A percentile compares a stretch with the other conserved stretches of the same genome.
phyloP scores from a whole-genome alignment of 2,113 vertebrate species.

The Hemibates koningsi region DNA sequence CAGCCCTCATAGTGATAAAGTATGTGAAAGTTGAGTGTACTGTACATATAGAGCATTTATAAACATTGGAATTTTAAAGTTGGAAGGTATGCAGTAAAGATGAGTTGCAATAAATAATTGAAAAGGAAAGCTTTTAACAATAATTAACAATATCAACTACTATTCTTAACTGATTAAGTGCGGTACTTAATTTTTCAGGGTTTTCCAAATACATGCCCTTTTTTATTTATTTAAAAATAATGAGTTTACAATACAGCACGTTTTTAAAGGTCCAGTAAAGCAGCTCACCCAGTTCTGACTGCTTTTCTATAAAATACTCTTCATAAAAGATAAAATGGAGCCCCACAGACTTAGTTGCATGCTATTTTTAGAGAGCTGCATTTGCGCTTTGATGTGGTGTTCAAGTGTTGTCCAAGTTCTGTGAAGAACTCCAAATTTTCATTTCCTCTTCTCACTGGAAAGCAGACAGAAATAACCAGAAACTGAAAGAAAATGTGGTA shows the following conservation, averaged over 20 bases:
- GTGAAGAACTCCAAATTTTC: background rate
- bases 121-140: background rate
- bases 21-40: background rate
- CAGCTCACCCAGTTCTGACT: background rate
- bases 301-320: background rate
- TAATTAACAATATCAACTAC: background rate
- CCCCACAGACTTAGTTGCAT: conserved; percentile 35
- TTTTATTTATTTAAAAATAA: background rate
- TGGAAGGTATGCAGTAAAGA: background rate
- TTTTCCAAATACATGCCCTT: background rate
- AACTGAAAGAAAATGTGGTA: background rate
- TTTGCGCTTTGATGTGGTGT: conserved; percentile 32
- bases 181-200: background rate
- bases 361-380: conserved; percentile 43
- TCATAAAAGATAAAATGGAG: background rate
- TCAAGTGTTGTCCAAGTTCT: conserved; percentile 15
- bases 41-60: background rate
- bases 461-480: background rate
- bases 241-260: background rate
- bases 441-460: background rate
- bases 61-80: background rate
- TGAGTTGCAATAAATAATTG: background rate
- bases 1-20: background rate
- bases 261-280: background rate
- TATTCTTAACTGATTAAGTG: background rate